Percentiles rank a stretch among this genome's conserved stretches.
Conservation (phyloP, 2,888 invertebrate species). For the Agrotis clavis region DNA sequence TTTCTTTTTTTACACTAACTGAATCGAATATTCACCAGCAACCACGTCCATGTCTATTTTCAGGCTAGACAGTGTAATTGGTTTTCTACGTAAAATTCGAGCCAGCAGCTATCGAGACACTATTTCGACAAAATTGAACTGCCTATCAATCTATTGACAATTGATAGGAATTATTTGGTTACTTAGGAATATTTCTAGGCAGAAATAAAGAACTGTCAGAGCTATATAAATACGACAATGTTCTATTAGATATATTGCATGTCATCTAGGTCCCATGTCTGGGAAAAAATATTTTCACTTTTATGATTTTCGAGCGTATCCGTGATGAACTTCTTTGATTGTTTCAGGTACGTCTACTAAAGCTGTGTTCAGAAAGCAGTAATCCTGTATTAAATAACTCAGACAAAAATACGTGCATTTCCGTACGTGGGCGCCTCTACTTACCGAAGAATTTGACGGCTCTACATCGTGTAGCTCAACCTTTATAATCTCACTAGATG, state of each 20-base stretch:
- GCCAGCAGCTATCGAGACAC: too few species aligned
- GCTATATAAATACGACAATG: too few species aligned
- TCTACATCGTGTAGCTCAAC: too few species aligned
- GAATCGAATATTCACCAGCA: not conserved
- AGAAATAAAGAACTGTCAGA: too few species aligned
- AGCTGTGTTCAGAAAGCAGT: not conserved
- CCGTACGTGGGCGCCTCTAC: too few species aligned
- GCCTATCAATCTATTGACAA: conserved; percentile 13
- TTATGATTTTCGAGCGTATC: not conserved
- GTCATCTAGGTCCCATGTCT: too few species aligned
- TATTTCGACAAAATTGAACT: conserved; percentile 18
- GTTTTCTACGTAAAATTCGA: conserved; percentile 2
- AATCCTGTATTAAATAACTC: not conserved
- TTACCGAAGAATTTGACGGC: too few species aligned
- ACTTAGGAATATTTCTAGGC: not conserved
- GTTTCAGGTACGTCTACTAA: conserved; percentile 2
- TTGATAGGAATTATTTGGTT: conserved; percentile 12
- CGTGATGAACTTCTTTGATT: not conserved
- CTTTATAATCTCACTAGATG: too few species aligned
- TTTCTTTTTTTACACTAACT: not conserved
- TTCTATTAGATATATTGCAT: too few species aligned
- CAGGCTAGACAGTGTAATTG: conserved; percentile 5
- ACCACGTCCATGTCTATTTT: not conserved
- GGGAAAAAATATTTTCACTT: too few species aligned
- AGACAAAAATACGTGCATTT: too few species aligned